phyloP scores from a whole-genome alignment of 1,140 invertebrate genomes.

The Diorhabda elongata region DNA sequence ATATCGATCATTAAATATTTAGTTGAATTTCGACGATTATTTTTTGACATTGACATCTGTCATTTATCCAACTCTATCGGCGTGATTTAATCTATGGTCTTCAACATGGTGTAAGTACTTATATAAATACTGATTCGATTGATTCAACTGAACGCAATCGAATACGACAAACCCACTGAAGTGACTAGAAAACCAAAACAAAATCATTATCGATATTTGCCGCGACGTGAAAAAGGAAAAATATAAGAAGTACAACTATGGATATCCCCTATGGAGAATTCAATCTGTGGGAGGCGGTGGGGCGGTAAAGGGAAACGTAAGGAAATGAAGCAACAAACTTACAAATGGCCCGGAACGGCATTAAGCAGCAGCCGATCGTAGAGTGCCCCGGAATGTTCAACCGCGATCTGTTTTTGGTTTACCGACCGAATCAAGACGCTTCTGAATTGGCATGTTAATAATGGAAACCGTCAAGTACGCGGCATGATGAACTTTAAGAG shows the following conservation, averaged over 20 bases:
- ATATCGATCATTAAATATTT: too few relatives aligned
- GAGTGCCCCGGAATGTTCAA: conserved; percentile 32
- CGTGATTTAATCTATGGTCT: too few relatives aligned
- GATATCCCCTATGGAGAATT: conserved; percentile 17
- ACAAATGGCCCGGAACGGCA: conserved; percentile 41
- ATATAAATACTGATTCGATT: too few relatives aligned
- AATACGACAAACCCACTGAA: too few relatives aligned
- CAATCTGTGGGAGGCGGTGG: conserved; percentile 14
- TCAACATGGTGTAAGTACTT: too few relatives aligned
- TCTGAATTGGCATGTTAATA: conserved; percentile 22
- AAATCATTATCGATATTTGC: too few relatives aligned
- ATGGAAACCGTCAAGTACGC: conserved; percentile 12
- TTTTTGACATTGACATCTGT: too few relatives aligned
- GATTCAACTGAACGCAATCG: too few relatives aligned
- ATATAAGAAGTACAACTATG: neutral
- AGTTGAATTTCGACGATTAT: too few relatives aligned
- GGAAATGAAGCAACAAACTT: conserved; percentile 42
- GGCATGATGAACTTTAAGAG: neutral
- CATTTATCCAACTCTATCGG: too few relatives aligned
- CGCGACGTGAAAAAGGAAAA: neutral
- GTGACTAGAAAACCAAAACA: too few relatives aligned
- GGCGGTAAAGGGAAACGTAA: conserved; percentile 15
- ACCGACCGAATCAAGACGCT: conserved; percentile 37
- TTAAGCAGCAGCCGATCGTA: conserved; percentile 39
- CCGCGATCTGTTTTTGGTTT: conserved; percentile 40